phyloP scores from a whole-genome alignment of 2,797 vertebrate species.

The Pelodytes ibericus region DNA sequence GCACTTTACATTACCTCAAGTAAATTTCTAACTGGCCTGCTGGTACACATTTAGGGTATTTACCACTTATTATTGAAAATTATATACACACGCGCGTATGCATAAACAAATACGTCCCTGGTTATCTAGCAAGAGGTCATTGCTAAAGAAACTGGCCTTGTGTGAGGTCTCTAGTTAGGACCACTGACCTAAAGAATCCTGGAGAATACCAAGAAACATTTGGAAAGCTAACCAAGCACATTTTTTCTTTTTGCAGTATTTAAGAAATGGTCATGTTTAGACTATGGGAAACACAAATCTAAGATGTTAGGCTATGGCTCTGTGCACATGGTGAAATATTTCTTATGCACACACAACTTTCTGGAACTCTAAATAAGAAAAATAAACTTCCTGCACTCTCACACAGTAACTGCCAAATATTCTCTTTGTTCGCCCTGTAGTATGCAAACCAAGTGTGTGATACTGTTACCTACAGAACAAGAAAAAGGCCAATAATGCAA shows the following conservation, averaged over 20 bases:
- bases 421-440: not conserved
- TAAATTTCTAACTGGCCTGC: no score
- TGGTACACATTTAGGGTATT: no score
- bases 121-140: not conserved
- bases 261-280: conserved; percentile 1
- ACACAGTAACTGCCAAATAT: conserved; percentile 6
- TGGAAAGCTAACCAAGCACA: not conserved
- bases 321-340: not conserved
- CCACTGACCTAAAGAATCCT: not conserved
- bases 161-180: not conserved
- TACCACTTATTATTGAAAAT: no score
- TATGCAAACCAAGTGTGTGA: not conserved
- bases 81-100: not conserved
- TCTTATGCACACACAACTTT: not conserved
- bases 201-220: not conserved
- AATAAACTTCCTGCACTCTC: conserved; percentile 1
- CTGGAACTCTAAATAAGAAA: conserved; percentile 4
- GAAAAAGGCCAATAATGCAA: no score
- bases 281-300: conserved; percentile 9
- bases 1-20: no score
- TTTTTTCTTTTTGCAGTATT: not conserved
- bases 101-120: not conserved
- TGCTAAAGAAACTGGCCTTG: not conserved
- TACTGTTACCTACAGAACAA: no score
- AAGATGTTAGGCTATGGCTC: not conserved